A percentile compares a stretch with the other conserved stretches of the same genome.
Evolutionary conservation across 2,113 vertebrate genomes (phyloP).

Genomic region (Nestor notabilis): DNA sequence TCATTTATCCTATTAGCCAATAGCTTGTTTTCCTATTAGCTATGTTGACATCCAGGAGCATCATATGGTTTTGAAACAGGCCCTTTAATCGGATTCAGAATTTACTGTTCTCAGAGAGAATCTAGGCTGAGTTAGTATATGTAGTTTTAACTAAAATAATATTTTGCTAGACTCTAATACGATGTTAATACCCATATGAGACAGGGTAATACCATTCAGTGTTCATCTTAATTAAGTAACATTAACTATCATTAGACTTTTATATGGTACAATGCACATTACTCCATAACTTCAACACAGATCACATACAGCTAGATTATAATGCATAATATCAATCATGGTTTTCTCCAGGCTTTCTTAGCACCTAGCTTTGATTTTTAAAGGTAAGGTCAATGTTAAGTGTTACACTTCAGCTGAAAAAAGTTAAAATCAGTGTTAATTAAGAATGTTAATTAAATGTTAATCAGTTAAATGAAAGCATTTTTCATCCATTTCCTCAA

Average conservation of each 20-base stretch:
- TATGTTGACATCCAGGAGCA: conserved; percentile 34
- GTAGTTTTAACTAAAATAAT: conserved; percentile 78
- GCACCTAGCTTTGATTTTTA: conserved; percentile 75
- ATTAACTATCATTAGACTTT: conserved; percentile 83
- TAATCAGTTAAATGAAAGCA: conserved; percentile 81
- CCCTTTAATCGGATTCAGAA: conserved; percentile 59
- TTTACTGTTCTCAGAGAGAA: conserved; percentile 35
- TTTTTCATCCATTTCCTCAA: conserved; percentile 73
- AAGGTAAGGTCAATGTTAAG: conserved; percentile 80
- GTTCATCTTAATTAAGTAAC: conserved; percentile 83
- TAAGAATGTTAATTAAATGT: conserved; percentile 82
- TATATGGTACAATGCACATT: conserved; percentile 81
- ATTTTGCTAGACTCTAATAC: conserved; percentile 79
- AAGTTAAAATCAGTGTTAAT: conserved; percentile 80
- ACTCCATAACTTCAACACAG: conserved; percentile 73
- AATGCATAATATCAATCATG: conserved; percentile 78
- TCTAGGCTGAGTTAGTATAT: conserved; percentile 62
- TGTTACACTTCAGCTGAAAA: conserved; percentile 75
- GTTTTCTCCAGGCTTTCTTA: conserved; percentile 68
- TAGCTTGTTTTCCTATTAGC: conserved; percentile 35
- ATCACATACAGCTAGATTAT: conserved; percentile 72
- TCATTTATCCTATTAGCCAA: neutral
- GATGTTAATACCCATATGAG: conserved; percentile 74
- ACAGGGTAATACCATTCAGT: conserved; percentile 72
- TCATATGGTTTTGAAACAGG: conserved; percentile 28